phyloP scores from a whole-genome alignment of 2,113 vertebrate genomes.

The Donacobius atricapilla region DNA sequence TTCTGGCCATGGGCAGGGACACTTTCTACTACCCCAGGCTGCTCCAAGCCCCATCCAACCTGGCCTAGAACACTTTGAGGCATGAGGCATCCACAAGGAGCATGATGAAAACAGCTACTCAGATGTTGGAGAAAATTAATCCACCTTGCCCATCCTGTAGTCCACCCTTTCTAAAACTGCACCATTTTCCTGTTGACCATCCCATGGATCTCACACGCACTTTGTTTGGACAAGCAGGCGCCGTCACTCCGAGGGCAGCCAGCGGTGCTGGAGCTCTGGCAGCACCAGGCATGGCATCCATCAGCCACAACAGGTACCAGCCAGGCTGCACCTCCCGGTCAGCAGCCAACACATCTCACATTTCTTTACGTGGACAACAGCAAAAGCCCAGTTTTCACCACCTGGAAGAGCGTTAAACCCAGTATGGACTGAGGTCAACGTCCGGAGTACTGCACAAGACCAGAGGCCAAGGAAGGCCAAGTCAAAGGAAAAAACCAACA shows the following conservation, averaged over 20 bases:
- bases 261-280: accelerated
- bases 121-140: not conserved
- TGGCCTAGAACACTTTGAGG: not conserved
- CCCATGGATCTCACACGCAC: not conserved
- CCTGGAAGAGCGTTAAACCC: not conserved
- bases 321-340: accelerated
- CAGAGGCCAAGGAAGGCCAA: not conserved
- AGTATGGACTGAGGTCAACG: accelerated
- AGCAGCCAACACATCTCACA: accelerated
- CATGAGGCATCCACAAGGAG: not conserved
- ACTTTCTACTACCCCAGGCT: not conserved
- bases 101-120: not conserved
- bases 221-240: not conserved
- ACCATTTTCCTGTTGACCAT: not conserved
- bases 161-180: not conserved
- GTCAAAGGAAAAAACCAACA: not conserved
- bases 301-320: not conserved
- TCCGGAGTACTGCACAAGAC: accelerated
- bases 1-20: not conserved
- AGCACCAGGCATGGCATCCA: accelerated
- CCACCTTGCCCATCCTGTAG: not conserved
- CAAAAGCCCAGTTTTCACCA: not conserved
- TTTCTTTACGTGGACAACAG: not conserved
- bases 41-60: accelerated
- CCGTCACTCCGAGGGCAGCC: accelerated